Percentiles rank a stretch among this genome's conserved stretches.
Conservation (phyloP, 2,113 vertebrate species). For the Larimichthys crocea region DNA sequence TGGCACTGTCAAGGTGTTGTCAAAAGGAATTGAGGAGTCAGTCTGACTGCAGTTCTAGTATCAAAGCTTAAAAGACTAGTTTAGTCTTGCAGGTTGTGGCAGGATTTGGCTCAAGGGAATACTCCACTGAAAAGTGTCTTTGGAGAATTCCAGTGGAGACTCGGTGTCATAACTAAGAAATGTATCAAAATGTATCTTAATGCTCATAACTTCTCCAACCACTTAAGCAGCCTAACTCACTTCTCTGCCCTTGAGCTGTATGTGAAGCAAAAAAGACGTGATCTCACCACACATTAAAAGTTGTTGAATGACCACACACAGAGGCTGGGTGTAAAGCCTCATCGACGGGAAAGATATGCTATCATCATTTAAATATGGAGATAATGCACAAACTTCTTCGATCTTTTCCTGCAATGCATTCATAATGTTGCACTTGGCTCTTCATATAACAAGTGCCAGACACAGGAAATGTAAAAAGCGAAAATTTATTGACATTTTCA, state of each 20-base stretch:
- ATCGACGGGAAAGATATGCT: not conserved
- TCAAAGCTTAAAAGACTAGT: not conserved
- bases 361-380: not conserved
- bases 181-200: not conserved
- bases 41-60: not conserved
- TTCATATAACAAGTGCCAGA: not conserved
- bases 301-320: not conserved
- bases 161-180: not conserved
- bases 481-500: too few relatives aligned
- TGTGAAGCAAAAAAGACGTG: not conserved
- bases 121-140: not conserved
- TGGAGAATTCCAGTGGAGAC: not conserved
- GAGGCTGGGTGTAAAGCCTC: too few relatives aligned
- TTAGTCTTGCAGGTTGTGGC: not conserved
- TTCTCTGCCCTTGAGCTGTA: not conserved
- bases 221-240: not conserved
- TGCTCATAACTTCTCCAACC: not conserved
- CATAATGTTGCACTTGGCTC: not conserved
- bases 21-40: not conserved
- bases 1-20: not conserved
- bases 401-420: not conserved
- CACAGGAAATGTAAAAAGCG: not conserved
- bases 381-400: not conserved
- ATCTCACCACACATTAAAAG: not conserved
- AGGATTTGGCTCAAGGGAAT: slow-evolving; percentile 12